Base-by-base conservation (phyloP, 2,797 vertebrate species). In the Paratrypauchen microcephalus region DNA sequence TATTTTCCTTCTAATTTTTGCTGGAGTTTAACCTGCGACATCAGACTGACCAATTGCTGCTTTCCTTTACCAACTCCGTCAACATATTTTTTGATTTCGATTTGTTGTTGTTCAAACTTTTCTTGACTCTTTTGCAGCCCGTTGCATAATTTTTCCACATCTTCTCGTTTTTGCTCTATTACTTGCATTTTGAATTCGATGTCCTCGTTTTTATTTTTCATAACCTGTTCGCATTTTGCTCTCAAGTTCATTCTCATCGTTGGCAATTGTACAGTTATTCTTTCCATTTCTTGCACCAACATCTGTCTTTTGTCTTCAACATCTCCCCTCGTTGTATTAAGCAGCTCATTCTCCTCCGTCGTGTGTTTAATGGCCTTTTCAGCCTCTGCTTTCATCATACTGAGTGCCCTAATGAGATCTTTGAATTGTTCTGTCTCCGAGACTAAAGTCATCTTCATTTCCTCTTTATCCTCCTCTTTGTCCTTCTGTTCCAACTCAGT, bases 341-440 rank as follows among this genome's bases (percentile, higher is more conserved):
- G 28, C 3, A 32, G 57, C 13, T 36, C 45, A 32, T 47, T 54
- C 30, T 55, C 28, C 15, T 39, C 50, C 15, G 30, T 67, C 21
- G 8, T 26, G 32, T 26, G 12, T 15, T 5, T 67, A 39, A 56
- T 41, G n/a, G 65, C 15, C 55, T 24, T 45, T 45, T 67, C 32
- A 9, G 21, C 23, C 30, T 57, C 54, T 12, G 9, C 4, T 57
- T 56, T 57, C 65, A 57, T 57, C 21, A 19, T 23, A 39, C 28
- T 57, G 16, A 67, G 36, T 19, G 16, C 19, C n/a, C 8, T 67
- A 18, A 56, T 45, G 15, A 67, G 30, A 57, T 57, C 16, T 56
- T 57, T 23, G n/a, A 67, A 36, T 56, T 66, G 30, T 67, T 50
- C 41, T 15, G 21, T 24, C 55, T 55, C 50, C 23, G 19, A 23